Evolutionary conservation across 2,888 invertebrate genomes (phyloP).

Genomic region (Nebria salina): DNA sequence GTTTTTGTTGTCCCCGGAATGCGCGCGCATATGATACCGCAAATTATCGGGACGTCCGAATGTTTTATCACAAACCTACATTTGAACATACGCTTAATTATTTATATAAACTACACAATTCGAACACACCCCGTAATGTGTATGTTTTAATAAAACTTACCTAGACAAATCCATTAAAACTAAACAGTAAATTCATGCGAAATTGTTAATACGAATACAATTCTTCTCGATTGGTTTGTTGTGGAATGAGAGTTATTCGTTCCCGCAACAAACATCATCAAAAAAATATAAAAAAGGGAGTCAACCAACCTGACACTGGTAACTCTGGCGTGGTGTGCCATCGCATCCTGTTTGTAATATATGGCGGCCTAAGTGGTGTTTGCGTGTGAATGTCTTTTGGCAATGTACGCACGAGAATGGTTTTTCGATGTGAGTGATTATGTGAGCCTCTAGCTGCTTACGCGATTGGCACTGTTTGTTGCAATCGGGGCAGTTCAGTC

Average conservation of each 20-base stretch:
- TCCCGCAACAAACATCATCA: no score
- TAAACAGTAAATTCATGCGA: no score
- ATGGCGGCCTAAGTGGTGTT: slow-evolving; percentile 79
- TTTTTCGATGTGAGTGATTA: slow-evolving; percentile 70
- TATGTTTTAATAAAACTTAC: no score
- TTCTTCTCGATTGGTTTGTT: no score
- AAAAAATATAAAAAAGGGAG: not conserved
- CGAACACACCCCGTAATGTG: not conserved
- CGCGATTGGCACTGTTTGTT: slow-evolving; percentile 72
- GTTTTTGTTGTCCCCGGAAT: slow-evolving; percentile 68
- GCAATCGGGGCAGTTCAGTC: slow-evolving; percentile 74
- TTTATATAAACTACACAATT: not conserved
- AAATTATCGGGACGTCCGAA: slow-evolving; percentile 79
- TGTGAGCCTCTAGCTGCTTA: slow-evolving; percentile 72
- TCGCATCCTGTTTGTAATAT: slow-evolving; percentile 75
- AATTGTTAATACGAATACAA: no score
- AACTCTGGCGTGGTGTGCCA: slow-evolving; percentile 65
- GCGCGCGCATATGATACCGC: slow-evolving; percentile 74
- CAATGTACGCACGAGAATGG: slow-evolving; percentile 75
- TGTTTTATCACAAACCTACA: slow-evolving; percentile 70
- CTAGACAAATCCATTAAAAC: no score
- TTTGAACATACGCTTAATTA: slow-evolving; percentile 43
- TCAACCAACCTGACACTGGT: slow-evolving; percentile 66
- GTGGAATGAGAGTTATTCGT: no score
- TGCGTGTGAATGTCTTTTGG: slow-evolving; percentile 76